Evolutionary conservation across 2,888 invertebrate genomes (phyloP), one percentile per base, ranked within the genome.

Genomic region (Heterodera filipjevi): DNA sequence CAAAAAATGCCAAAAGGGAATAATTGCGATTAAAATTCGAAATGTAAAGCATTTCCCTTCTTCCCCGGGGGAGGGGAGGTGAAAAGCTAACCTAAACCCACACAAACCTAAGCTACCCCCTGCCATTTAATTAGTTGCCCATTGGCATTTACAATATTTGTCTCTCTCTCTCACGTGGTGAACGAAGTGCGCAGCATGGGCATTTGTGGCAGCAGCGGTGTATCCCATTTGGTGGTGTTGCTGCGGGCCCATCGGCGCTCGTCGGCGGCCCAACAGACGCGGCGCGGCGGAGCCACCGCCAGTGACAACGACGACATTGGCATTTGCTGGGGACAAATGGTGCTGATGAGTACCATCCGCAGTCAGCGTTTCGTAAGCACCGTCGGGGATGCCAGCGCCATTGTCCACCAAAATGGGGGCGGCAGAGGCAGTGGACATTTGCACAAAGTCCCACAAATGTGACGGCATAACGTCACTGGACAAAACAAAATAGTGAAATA

Each of bases 381-480:
- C 39, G 6, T 39, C 12, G n/a, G n/a, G n/a, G 1, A 39, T 39
- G 39, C 39, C 39, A 39, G 6, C 16, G 6, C n/a, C n/a, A 53
- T 53, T 16, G 53, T 53, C 53, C 12, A 22, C 53, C 53, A 53
- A n/a, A n/a, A n/a, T n/a, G n/a, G n/a, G n/a, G n/a, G n/a, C 22
- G 53, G 5, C 16, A 8, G 14, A 53, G 19, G 53, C 16, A 5
- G 53, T 22, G 5, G 19, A 19, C 53, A 53, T 53, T 53, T 53
- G 53, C 59, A 59, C 59, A 59, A 59, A 59, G 59, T 59, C 59
- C 59, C 59, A 59, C 59, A 59, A 6, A 59, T n/a, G 59, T 8
- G 59, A 27, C 27, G 27, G 59, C 19, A 49, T 19, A n/a, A 27
- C 59, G 10, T 59, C 59, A 59, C 59, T 59, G 59, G 39, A 39